Conservation (phyloP, 2,797 vertebrate genomes). For the Streptopelia turtur region DNA sequence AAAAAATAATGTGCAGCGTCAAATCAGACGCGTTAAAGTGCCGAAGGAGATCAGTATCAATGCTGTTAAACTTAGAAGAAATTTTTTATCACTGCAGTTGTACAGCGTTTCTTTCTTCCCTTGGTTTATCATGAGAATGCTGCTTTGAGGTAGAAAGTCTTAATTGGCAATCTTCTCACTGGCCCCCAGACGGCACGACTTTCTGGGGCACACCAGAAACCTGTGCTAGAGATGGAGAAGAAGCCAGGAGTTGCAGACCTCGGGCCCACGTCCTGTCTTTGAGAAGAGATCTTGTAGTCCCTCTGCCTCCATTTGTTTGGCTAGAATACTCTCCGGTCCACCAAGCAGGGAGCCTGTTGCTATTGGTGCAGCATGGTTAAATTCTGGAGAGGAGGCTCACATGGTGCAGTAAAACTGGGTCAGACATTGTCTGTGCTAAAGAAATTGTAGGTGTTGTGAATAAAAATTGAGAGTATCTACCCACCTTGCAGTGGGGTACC, state of each 20-base stretch:
- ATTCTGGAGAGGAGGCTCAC: not conserved
- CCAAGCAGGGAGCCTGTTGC: not conserved
- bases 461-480: not conserved
- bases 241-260: not conserved
- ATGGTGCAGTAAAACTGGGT: not conserved
- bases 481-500: not conserved
- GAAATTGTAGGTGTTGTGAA: not conserved
- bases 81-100: not conserved
- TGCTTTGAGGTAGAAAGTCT: not conserved
- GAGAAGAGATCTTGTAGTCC: not conserved
- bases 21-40: not conserved
- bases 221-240: not conserved
- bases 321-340: not conserved
- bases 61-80: not conserved
- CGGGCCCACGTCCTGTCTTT: not conserved
- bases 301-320: not conserved
- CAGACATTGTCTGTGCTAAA: not conserved
- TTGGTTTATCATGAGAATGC: not conserved
- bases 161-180: not conserved
- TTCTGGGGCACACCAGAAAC: not conserved
- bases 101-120: not conserved
- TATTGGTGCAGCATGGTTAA: not conserved
- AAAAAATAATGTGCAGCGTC: conserved; percentile 20
- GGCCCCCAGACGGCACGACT: not conserved
- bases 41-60: not conserved